phyloP scores from a whole-genome alignment of 2,888 invertebrate genomes.

The Timema cristinae region DNA sequence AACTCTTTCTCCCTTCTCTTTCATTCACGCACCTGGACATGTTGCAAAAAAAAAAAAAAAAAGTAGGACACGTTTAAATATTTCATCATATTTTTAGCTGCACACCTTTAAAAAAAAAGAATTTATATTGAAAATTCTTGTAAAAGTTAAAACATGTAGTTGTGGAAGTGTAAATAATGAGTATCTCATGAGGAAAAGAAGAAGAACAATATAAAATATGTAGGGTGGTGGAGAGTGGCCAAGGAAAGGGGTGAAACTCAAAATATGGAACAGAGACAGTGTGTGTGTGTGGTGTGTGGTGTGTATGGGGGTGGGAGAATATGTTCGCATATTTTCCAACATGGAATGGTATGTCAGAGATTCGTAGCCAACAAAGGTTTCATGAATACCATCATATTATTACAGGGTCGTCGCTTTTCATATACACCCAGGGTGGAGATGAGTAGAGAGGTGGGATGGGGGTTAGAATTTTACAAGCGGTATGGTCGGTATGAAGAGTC shows the following conservation, averaged over 20 bases:
- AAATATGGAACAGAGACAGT: too few relatives aligned
- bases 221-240: neutral
- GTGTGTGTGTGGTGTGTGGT: too few relatives aligned
- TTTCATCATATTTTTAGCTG: too few relatives aligned
- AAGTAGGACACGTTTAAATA: too few relatives aligned
- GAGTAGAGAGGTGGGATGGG: neutral
- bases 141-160: too few relatives aligned
- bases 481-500: constrained; percentile 13
- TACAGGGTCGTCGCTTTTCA: neutral
- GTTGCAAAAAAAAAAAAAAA: too few relatives aligned
- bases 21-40: too few relatives aligned
- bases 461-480: neutral
- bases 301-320: neutral
- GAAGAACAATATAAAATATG: neutral
- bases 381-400: neutral
- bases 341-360: neutral
- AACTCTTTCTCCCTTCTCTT: too few relatives aligned
- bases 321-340: neutral
- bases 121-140: too few relatives aligned
- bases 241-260: constrained; percentile 8
- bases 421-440: neutral
- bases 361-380: constrained; percentile 2
- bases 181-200: too few relatives aligned
- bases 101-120: too few relatives aligned
- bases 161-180: too few relatives aligned